These are phyloP conservation scores for Harmothoe impar DNA, from an alignment of 2,888 invertebrate species.

Conservation along the genomic window DNA sequence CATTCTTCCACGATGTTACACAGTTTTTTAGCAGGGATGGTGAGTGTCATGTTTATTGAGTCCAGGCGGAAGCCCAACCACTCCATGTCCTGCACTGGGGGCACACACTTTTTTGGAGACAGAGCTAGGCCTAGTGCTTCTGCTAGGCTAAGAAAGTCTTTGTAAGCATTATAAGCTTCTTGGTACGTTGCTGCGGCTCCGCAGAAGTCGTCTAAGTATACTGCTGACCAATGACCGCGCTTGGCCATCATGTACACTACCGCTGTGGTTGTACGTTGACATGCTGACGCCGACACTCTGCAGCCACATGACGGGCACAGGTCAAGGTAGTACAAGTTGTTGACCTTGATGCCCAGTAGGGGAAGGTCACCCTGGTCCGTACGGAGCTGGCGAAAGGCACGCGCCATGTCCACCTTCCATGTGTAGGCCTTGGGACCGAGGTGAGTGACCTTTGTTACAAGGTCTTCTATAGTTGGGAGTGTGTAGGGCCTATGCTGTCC, in stretches of 20 bases:
- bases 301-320: background rate
- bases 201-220: background rate
- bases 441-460: background rate
- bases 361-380: background rate
- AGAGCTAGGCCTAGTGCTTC: no score
- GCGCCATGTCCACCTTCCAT: background rate
- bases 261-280: background rate
- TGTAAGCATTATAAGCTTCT: background rate
- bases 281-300: background rate
- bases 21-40: no score
- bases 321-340: background rate
- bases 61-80: no score
- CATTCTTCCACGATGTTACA: no score
- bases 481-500: background rate
- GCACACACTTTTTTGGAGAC: no score
- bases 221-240: background rate
- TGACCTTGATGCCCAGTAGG: background rate
- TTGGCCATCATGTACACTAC: background rate
- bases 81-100: no score
- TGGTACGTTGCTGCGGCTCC: background rate
- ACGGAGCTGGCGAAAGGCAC: background rate
- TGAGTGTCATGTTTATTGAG: no score
- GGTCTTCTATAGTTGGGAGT: background rate
- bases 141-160: no score
- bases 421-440: background rate